phyloP scores from a whole-genome alignment of 2,888 invertebrate genomes.

The Frankliniella fusca region DNA sequence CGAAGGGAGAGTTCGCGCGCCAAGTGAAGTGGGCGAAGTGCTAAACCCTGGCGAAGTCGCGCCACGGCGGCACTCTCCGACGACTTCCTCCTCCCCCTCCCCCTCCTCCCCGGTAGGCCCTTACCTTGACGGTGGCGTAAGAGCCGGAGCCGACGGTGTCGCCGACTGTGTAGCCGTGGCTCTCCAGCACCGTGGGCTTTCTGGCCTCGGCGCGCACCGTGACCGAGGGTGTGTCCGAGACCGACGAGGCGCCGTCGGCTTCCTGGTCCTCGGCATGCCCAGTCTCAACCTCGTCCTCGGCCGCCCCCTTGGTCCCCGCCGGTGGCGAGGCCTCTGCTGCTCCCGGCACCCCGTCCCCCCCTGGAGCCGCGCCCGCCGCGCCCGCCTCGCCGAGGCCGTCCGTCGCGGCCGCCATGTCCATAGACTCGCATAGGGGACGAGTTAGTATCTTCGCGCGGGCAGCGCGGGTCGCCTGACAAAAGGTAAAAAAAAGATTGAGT shows the following conservation, averaged over 20 bases:
- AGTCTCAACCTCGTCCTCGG: neutral
- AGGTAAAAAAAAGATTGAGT: no score
- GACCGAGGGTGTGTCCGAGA: neutral
- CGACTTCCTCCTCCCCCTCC: no score
- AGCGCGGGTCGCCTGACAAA: no score
- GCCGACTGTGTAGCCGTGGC: constrained; percentile 70
- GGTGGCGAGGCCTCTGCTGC: neutral
- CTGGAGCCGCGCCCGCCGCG: neutral
- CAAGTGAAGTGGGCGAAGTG: neutral
- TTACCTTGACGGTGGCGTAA: constrained; percentile 74
- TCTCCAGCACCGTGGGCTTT: constrained; percentile 64
- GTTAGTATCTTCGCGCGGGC: neutral
- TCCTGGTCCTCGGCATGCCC: neutral
- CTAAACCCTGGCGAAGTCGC: neutral
- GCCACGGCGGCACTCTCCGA: no score
- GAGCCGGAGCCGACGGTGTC: constrained; percentile 76
- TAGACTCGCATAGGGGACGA: neutral
- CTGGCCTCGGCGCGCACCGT: constrained; percentile 25
- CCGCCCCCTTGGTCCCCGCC: neutral
- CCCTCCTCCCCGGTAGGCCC: neutral
- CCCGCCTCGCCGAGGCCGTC: neutral
- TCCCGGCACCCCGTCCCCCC: neutral
- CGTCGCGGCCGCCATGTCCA: neutral
- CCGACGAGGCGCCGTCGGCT: neutral
- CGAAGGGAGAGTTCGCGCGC: neutral